Base-by-base conservation (phyloP, 2,797 vertebrate genomes). In the Tadarida brasiliensis region DNA sequence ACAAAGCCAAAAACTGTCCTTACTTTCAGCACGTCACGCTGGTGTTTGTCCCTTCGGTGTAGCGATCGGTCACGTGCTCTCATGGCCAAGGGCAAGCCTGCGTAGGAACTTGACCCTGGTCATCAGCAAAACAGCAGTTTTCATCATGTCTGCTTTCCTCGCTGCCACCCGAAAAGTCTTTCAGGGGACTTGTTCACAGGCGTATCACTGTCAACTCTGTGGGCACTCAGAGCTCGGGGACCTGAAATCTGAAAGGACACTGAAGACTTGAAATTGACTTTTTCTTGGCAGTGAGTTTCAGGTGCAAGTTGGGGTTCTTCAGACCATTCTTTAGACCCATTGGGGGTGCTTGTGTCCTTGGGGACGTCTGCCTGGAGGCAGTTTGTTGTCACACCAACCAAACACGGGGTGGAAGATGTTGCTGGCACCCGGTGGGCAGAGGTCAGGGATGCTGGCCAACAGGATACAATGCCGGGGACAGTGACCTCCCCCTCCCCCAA, bases 1-100 rank as follows among this genome's bases (percentile, higher is more conserved):
- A 51, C 0, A 10, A 54, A 80, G 70, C 11, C 84, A 15, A 8
- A 91, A 80, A 22, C 22, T 30, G 47, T 35, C 28, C 10, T 85
- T 26, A 2, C 84, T 97, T 95, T 93, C 92, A 94, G 96, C 90
- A 98, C 97, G 95, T 94, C 84, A 94, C 88, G 80, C 81, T 91
- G n/a, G n/a, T 77, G 84, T 67, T 80, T 91, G 87, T 30, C 56
- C 87, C 94, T 97, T 95, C 90, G 74, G n/a, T 87, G 81, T 35
- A 86, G 87, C 49, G n/a, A n/a, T 57, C 0, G 0, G 44, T 67
- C 65, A 17, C 2, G 4, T 20, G 33, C 28, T 47, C 33, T 89
- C 20, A 24, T 0, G 15, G 88, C 70, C 85, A 57, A 28, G 26
- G 0, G 68, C 47, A 56, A 26, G 63, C 94, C 85, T 94, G 97